Evolutionary conservation across 2,888 invertebrate species (phyloP).

Genomic region (Reticulitermes lucifugus): DNA sequence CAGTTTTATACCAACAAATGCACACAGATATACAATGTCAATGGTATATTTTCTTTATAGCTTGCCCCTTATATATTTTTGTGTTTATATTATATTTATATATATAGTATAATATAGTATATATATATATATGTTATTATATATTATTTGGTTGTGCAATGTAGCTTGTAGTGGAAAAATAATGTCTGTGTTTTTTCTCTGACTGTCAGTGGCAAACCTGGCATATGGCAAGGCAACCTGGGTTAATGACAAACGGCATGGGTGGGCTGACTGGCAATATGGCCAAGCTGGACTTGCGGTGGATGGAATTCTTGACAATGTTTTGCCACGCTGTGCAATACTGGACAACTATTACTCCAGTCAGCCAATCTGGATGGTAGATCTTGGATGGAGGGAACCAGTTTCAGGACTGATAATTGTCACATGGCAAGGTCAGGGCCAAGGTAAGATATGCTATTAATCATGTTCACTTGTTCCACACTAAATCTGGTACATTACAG

Average conservation of each 20-base stretch:
- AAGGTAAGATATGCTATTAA: constrained; percentile 9
- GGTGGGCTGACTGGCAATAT: constrained; percentile 28
- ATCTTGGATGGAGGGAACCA: constrained; percentile 31
- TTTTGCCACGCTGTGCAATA: constrained; percentile 24
- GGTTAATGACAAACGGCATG: constrained; percentile 35
- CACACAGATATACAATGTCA: too few relatives aligned
- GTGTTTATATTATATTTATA: too few relatives aligned
- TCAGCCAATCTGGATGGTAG: constrained; percentile 37
- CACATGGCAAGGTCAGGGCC: constrained; percentile 34
- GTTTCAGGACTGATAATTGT: constrained; percentile 11
- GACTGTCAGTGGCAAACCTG: constrained; percentile 18
- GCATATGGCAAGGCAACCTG: constrained; percentile 32
- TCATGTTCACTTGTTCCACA: too few relatives aligned
- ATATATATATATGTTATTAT: too few relatives aligned
- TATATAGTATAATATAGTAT: too few relatives aligned
- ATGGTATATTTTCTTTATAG: too few relatives aligned
- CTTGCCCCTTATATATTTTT: too few relatives aligned
- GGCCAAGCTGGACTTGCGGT: constrained; percentile 18
- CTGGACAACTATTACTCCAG: constrained; percentile 32
- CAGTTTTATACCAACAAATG: too few relatives aligned
- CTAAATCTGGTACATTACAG: too few relatives aligned
- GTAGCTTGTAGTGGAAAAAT: too few relatives aligned
- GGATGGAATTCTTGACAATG: constrained; percentile 27
- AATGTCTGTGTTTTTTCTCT: not conserved
- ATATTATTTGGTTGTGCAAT: too few relatives aligned